Evolutionary conservation across 2,888 invertebrate species (phyloP).

Genomic region (Leucophenga maculata): DNA sequence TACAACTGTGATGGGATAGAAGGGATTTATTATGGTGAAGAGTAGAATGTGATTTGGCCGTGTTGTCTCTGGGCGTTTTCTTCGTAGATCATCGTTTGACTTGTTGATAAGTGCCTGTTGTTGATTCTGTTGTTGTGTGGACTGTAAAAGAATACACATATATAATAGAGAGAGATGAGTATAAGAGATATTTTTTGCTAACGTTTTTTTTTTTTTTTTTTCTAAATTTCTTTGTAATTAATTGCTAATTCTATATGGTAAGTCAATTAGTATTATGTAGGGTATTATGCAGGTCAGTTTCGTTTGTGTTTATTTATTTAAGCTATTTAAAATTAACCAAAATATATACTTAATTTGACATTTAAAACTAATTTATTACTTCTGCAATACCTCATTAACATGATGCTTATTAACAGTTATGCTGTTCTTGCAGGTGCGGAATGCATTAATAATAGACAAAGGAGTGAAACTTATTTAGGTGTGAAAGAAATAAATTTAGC

Average conservation of each 20-base stretch:
- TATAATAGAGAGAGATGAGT: slow-evolving; percentile 25
- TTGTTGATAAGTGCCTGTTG: slow-evolving; percentile 71
- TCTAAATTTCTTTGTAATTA: not conserved
- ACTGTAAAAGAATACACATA: slow-evolving; percentile 55
- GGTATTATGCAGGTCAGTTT: too few relatives aligned
- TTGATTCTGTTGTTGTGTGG: slow-evolving; percentile 69
- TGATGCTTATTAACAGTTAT: too few relatives aligned
- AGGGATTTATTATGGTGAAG: slow-evolving; percentile 97
- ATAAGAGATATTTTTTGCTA: not conserved
- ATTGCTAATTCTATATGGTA: not conserved
- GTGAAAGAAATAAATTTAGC: too few relatives aligned
- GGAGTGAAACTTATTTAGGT: too few relatives aligned
- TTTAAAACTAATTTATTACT: too few relatives aligned
- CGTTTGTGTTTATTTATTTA: too few relatives aligned
- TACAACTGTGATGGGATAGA: slow-evolving; percentile 99
- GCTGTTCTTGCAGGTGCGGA: too few relatives aligned
- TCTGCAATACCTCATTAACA: too few relatives aligned
- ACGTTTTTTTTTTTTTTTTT: not conserved
- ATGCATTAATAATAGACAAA: too few relatives aligned
- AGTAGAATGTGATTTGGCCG: slow-evolving; percentile 96
- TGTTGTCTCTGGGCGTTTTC: slow-evolving; percentile 86
- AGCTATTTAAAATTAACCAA: too few relatives aligned
- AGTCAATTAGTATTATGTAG: too few relatives aligned
- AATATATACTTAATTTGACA: too few relatives aligned
- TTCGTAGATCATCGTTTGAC: slow-evolving; percentile 78